Evolutionary conservation across 2,113 vertebrate species (phyloP).

Genomic region (Suricata suricatta): DNA sequence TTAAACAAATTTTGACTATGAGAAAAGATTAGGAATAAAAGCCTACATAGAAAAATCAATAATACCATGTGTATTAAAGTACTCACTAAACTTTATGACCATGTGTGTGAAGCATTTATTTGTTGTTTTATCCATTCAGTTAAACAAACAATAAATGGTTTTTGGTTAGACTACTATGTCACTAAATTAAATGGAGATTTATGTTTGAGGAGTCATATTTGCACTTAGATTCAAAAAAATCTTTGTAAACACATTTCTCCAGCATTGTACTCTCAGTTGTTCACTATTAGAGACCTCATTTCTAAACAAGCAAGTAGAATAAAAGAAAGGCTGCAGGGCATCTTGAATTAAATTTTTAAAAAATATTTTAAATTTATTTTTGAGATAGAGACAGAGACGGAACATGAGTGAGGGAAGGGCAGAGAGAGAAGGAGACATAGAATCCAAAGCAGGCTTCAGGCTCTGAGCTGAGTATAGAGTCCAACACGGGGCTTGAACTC

Average conservation of each 20-base stretch:
- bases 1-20: slow-evolving; percentile 38
- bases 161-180: not conserved
- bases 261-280: not conserved
- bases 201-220: slow-evolving; percentile 20
- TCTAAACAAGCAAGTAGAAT: not conserved
- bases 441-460: too few species aligned
- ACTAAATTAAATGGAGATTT: slow-evolving; percentile 39
- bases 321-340: not conserved
- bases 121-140: slow-evolving; percentile 32
- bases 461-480: too few species aligned
- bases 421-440: too few species aligned
- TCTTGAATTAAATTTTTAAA: not conserved
- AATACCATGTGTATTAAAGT: slow-evolving; percentile 9
- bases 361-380: too few species aligned
- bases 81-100: slow-evolving; percentile 22
- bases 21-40: slow-evolving; percentile 64
- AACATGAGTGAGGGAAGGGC: too few species aligned
- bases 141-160: slow-evolving; percentile 39
- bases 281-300: not conserved
- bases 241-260: slow-evolving; percentile 28
- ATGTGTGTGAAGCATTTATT: not conserved
- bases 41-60: slow-evolving; percentile 31
- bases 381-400: too few species aligned
- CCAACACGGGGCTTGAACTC: too few species aligned
- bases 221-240: slow-evolving; percentile 1